A percentile compares a stretch with the other conserved stretches of the same genome.
Evolutionary conservation across 1,140 invertebrate genomes (phyloP).

Genomic region (Philopotamus ludificatus): DNA sequence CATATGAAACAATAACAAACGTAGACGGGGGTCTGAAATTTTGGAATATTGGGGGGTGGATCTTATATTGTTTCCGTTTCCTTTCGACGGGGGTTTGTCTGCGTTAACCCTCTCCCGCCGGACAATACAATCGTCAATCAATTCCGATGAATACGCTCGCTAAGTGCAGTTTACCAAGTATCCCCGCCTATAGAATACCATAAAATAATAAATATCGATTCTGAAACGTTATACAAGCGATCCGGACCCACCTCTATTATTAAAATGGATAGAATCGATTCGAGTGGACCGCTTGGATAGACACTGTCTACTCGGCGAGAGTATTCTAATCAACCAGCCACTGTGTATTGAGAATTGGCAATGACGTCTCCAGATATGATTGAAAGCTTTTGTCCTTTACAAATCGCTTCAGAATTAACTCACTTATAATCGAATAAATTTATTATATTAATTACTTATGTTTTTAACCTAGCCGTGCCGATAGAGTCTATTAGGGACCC

Average conservation of each 20-base stretch:
- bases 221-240: too few relatives aligned
- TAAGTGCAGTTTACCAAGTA: background rate
- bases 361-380: conserved; percentile 6
- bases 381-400: background rate
- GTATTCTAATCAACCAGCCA: conserved; percentile 8
- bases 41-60: background rate
- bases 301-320: too few relatives aligned
- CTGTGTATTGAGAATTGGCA: conserved; percentile 2
- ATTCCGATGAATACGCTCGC: background rate
- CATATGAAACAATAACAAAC: conserved; percentile 1
- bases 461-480: too few relatives aligned
- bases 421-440: too few relatives aligned
- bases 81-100: background rate
- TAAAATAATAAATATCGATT: background rate
- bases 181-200: too few relatives aligned
- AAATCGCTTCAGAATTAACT: too few relatives aligned
- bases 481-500: too few relatives aligned
- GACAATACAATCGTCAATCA: conserved; percentile 11
- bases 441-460: too few relatives aligned
- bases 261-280: conserved; percentile 3
- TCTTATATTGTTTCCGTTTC: background rate
- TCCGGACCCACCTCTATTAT: conserved; percentile 15
- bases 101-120: background rate
- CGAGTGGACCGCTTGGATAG: background rate
- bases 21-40: background rate